phyloP scores from a whole-genome alignment of 1,140 invertebrate genomes.

The Drosophila cardini region DNA sequence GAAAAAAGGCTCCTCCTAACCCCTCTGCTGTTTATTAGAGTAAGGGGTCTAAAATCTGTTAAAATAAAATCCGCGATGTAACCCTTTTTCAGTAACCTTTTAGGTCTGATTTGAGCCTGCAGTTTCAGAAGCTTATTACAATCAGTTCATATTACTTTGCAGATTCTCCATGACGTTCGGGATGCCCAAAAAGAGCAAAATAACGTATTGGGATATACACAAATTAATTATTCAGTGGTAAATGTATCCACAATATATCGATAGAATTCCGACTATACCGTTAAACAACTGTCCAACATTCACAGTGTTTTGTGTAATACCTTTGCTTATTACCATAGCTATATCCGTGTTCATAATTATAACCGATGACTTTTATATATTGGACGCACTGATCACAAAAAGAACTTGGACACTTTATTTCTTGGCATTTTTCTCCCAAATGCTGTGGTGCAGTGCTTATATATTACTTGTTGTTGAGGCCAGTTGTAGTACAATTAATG shows the following conservation, averaged over 20 bases:
- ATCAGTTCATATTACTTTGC: not conserved
- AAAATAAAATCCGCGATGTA: no score
- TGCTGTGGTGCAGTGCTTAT: constrained; percentile 78
- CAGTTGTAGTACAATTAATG: constrained; percentile 68
- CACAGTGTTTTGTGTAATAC: constrained; percentile 81
- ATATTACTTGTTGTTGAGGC: constrained; percentile 81
- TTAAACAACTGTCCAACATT: constrained; percentile 78
- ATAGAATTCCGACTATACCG: constrained; percentile 71
- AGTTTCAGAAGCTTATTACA: no score
- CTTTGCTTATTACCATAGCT: constrained; percentile 70
- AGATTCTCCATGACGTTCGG: constrained; percentile 79
- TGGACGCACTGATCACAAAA: constrained; percentile 73
- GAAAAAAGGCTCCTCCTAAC: no score
- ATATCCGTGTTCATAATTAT: constrained; percentile 81
- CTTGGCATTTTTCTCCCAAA: constrained; percentile 52
- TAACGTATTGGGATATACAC: constrained; percentile 63
- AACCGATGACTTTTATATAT: constrained; percentile 81
- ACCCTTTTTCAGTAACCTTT: no score
- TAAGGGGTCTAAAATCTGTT: no score
- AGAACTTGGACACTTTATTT: constrained; percentile 77
- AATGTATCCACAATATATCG: constrained; percentile 77
- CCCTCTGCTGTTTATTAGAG: no score
- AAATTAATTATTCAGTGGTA: constrained; percentile 68
- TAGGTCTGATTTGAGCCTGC: no score
- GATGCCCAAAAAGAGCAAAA: constrained; percentile 67